Conservation (phyloP, 2,888 invertebrate genomes). For the Apotomis capreana region DNA sequence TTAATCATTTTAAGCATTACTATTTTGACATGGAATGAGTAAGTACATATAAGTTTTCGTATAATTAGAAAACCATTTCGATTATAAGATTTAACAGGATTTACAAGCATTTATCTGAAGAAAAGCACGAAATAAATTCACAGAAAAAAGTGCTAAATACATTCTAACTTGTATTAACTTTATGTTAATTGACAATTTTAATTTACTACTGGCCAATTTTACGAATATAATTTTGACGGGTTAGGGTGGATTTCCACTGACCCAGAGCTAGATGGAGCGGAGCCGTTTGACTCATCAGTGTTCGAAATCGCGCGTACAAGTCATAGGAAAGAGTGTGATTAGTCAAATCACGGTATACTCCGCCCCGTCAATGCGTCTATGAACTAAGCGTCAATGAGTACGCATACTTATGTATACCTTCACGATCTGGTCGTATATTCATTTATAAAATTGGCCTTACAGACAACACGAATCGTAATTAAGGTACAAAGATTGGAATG, state of each 20-base stretch:
- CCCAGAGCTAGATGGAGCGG: too few relatives aligned
- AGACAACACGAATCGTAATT: constrained; percentile 37
- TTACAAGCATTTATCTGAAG: constrained; percentile 26
- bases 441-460: constrained; percentile 21
- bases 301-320: too few relatives aligned
- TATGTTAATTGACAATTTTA: constrained; percentile 41
- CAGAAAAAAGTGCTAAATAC: constrained; percentile 34
- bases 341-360: too few relatives aligned
- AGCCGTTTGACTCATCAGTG: too few relatives aligned
- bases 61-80: constrained; percentile 35
- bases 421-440: background rate
- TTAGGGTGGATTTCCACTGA: too few relatives aligned
- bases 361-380: too few relatives aligned
- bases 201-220: constrained; percentile 33
- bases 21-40: constrained; percentile 42
- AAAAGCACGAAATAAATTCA: constrained; percentile 34
- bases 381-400: too few relatives aligned
- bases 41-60: constrained; percentile 42
- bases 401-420: background rate
- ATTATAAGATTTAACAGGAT: constrained; percentile 31
- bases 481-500: constrained; percentile 64
- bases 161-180: constrained; percentile 34
- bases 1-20: constrained; percentile 29
- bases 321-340: too few relatives aligned
- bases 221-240: background rate